phyloP scores from a whole-genome alignment of 2,113 vertebrate genomes.

The Pterocles burchelli region DNA sequence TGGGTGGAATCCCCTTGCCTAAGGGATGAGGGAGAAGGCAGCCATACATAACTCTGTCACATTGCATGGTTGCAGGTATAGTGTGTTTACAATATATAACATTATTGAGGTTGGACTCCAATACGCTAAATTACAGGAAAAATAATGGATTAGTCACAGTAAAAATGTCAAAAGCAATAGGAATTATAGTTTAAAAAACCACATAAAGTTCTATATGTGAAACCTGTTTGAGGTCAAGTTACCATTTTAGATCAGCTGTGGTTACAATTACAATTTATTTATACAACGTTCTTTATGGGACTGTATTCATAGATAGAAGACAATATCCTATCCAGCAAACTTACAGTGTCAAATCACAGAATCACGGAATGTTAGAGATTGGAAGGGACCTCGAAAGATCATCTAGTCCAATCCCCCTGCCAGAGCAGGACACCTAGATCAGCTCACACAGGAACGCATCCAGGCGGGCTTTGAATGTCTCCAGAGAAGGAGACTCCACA shows the following conservation, averaged over 20 bases:
- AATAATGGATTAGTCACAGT: background rate
- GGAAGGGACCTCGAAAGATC: no score
- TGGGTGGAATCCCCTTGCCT: background rate
- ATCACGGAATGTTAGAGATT: no score
- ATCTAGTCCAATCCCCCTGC: no score
- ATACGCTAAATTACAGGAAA: slow-evolving; percentile 10
- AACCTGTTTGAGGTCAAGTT: background rate
- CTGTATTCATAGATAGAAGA: background rate
- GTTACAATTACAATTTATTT: background rate
- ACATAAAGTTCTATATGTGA: background rate
- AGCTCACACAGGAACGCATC: no score
- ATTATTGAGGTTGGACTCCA: background rate
- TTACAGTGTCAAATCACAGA: background rate
- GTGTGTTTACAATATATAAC: background rate
- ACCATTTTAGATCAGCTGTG: background rate
- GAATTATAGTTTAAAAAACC: background rate
- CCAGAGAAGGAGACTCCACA: no score
- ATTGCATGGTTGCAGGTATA: background rate
- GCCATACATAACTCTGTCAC: background rate
- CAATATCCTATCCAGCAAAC: background rate
- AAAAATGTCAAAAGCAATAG: slow-evolving; percentile 22
- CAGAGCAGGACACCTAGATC: no score
- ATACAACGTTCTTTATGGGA: background rate
- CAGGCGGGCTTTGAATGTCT: no score
- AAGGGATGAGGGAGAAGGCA: background rate